Evolutionary conservation across 2,113 vertebrate genomes (phyloP).

Genomic region (Anolis carolinensis): DNA sequence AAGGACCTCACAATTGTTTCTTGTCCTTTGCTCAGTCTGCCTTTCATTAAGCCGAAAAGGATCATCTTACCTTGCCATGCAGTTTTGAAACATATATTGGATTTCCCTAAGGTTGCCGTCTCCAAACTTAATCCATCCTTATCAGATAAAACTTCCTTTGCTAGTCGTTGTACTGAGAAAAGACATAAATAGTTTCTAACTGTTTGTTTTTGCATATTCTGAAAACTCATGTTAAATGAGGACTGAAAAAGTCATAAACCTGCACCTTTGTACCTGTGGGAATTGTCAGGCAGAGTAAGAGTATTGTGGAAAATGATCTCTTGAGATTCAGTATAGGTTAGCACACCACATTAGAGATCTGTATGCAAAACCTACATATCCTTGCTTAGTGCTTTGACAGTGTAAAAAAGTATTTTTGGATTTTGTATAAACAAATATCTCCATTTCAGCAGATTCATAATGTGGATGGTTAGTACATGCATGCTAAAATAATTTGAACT

Average conservation of each 20-base stretch:
- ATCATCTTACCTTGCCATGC: neutral
- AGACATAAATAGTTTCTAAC: neutral
- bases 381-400: neutral
- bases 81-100: neutral
- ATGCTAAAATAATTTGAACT: neutral
- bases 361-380: neutral
- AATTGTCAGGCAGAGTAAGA: neutral
- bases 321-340: neutral
- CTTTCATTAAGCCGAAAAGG: neutral
- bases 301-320: neutral
- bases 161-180: neutral
- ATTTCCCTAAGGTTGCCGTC: neutral
- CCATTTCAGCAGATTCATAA: neutral
- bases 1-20: neutral
- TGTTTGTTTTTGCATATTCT: neutral
- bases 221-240: neutral
- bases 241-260: neutral
- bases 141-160: neutral
- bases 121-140: neutral
- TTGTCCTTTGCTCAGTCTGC: neutral
- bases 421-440: neutral
- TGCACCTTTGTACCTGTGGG: neutral
- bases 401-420: neutral
- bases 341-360: neutral
- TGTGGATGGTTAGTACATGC: neutral